A percentile compares a stretch with the other conserved stretches of the same genome.
phyloP scores from a whole-genome alignment of 92 coral and sea anemone species.

The Parazoanthus atlanticus region DNA sequence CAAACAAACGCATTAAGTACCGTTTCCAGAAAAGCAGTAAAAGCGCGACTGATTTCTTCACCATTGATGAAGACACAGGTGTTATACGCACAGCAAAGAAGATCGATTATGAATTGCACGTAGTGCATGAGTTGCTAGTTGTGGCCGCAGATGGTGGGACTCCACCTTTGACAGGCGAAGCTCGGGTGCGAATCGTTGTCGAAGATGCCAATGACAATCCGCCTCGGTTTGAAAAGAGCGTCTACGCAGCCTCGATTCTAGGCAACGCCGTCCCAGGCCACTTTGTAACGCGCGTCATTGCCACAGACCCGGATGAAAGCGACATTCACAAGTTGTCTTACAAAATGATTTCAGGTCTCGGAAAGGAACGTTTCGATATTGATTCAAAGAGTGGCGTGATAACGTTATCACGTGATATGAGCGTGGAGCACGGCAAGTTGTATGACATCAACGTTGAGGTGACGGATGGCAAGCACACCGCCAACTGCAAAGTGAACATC shows the following conservation, averaged over 20 bases:
- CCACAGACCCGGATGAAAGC: conserved; percentile 89
- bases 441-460: conserved; percentile 80
- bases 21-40: conserved; percentile 51
- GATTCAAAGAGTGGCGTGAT: conserved; percentile 87
- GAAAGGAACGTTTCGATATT: conserved; percentile 72
- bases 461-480: conserved; percentile 73
- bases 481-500: conserved; percentile 77
- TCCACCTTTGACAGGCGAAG: conserved; percentile 90
- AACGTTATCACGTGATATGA: conserved; percentile 78
- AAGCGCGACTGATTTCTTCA: conserved; percentile 54
- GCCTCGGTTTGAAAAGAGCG: conserved; percentile 79
- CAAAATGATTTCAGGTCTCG: conserved; percentile 72
- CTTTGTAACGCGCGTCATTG: conserved; percentile 93
- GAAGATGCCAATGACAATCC: conserved; percentile 93
- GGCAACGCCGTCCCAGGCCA: conserved; percentile 95
- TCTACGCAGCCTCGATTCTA: conserved; percentile 88
- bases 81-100: conserved; percentile 67
- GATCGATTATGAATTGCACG: conserved; percentile 85
- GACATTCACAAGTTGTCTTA: conserved; percentile 78
- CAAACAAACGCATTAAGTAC: conserved; percentile 72
- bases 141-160: conserved; percentile 85
- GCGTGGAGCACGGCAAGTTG: conserved; percentile 85
- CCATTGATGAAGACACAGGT: conserved; percentile 66
- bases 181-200: conserved; percentile 84
- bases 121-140: conserved; percentile 78